Evolutionary conservation across 2,888 invertebrate species (phyloP), one percentile per base, ranked within the genome.

Genomic region (Sesamia inferens): DNA sequence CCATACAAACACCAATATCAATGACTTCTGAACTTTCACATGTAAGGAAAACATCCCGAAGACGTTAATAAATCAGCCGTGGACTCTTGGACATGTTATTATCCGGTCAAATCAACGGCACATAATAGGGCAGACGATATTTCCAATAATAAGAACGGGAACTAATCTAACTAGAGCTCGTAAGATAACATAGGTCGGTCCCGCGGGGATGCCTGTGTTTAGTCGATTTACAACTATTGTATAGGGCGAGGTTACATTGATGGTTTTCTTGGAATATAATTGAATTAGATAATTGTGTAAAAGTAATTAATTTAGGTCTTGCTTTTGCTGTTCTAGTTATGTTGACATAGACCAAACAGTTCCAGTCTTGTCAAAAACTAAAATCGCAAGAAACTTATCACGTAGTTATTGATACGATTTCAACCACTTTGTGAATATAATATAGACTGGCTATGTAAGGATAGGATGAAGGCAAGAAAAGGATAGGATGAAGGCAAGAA

Each of bases 141-240:
- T 84, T 73, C 89, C 90, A 90, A 94, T 94, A 94, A 94, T 93
- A 93, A 93, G 89, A 92, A 92, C 92, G 94, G 92, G 94, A 95
- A 95, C 93, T 94, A 95, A 95, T 95, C 94, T 92, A 94, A 95
- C 93, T 94, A 90, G 88, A 90, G 92, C 90, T 93, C 92, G 90
- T 94, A 93, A 94, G 94, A 94, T 94, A 95, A 93, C 92, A 90
- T 89, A 90, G 91, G 90, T 87, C 85, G 74, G 83, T 88, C 92
- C 92, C 93, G 79, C 74, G 92, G 92, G 94, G 87, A 84, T 76
- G 76, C 83, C 88, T 82, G 88, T 92, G 91, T 93, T 94, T 91
- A 92, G 91, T 87, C 87, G 86, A 89, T 89, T 92, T 91, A 91
- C 90, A 90, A 92, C 79, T 62, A 42, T 68, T 11, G 31, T 78